Evolutionary conservation across 2,797 vertebrate species (phyloP).

Genomic region (Moxostoma hubbsi): DNA sequence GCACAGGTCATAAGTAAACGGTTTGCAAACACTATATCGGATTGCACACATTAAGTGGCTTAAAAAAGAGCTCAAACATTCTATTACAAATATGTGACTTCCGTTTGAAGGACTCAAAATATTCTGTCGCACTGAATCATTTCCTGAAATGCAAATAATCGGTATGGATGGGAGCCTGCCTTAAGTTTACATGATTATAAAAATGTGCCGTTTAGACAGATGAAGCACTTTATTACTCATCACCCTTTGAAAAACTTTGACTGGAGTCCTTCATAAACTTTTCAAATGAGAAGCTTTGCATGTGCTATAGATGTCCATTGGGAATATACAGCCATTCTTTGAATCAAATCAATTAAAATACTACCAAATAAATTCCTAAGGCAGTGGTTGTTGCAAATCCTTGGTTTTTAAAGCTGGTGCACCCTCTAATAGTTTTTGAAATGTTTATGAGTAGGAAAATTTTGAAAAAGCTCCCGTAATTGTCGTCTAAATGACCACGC

Average conservation of each 20-base stretch:
- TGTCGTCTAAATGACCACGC: conserved; percentile 56
- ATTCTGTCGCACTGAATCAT: conserved; percentile 42
- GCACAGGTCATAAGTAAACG: conserved; percentile 80
- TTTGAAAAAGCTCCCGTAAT: conserved; percentile 61
- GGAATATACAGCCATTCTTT: conserved; percentile 31
- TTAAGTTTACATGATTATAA: conserved; percentile 21
- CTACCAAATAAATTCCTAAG: conserved; percentile 36
- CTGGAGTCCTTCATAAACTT: not conserved
- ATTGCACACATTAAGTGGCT: conserved; percentile 78
- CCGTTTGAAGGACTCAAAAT: conserved; percentile 29
- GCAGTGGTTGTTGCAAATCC: conserved; percentile 42
- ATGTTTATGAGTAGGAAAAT: conserved; percentile 72
- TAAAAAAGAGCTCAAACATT: conserved; percentile 72
- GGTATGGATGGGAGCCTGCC: not conserved
- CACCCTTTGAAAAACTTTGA: not conserved
- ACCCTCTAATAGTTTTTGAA: conserved; percentile 61
- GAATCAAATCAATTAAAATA: conserved; percentile 49
- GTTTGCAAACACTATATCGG: conserved; percentile 80
- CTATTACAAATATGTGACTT: conserved; percentile 62
- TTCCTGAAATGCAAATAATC: conserved; percentile 31
- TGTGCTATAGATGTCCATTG: not conserved
- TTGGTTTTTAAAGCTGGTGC: conserved; percentile 50
- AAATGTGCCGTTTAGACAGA: conserved; percentile 29
- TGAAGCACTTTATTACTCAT: conserved; percentile 14
- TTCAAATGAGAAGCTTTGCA: conserved; percentile 3